These are phyloP conservation scores for Hassar affinis DNA, from an alignment of 2,113 vertebrate genomes.

Conservation along the genomic window DNA sequence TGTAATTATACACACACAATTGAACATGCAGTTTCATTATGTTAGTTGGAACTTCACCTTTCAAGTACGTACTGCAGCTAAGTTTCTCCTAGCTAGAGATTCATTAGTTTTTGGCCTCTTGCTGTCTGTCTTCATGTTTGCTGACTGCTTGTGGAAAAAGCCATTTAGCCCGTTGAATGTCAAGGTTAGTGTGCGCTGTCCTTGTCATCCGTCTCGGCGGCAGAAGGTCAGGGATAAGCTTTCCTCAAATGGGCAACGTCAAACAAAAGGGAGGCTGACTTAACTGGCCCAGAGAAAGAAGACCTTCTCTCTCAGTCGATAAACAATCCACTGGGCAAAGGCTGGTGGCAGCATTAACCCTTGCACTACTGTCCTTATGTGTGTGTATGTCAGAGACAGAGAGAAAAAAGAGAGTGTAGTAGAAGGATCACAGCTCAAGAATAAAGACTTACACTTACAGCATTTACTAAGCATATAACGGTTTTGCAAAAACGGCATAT, in stretches of 20 bases:
- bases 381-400: constrained; percentile 20
- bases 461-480: constrained; percentile 25
- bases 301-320: constrained; percentile 70
- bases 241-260: constrained; percentile 83
- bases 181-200: constrained; percentile 87
- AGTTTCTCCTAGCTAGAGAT: constrained; percentile 77
- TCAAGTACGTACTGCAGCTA: constrained; percentile 77
- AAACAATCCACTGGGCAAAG: constrained; percentile 74
- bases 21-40: constrained; percentile 6
- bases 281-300: constrained; percentile 77
- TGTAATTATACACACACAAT: constrained; percentile 7
- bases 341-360: constrained; percentile 53
- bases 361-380: constrained; percentile 40
- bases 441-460: constrained; percentile 3
- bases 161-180: constrained; percentile 95
- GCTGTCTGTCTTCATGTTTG: constrained; percentile 79
- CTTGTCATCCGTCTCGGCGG: constrained; percentile 89
- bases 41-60: constrained; percentile 59
- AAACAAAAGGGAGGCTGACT: constrained; percentile 80
- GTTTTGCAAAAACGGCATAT: not conserved
- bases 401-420: not conserved
- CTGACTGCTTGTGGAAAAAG: constrained; percentile 86
- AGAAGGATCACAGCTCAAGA: not conserved
- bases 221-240: constrained; percentile 91
- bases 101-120: constrained; percentile 78